Conservation (phyloP, 2,888 invertebrate genomes). For the Macrosiphum euphorbiae region DNA sequence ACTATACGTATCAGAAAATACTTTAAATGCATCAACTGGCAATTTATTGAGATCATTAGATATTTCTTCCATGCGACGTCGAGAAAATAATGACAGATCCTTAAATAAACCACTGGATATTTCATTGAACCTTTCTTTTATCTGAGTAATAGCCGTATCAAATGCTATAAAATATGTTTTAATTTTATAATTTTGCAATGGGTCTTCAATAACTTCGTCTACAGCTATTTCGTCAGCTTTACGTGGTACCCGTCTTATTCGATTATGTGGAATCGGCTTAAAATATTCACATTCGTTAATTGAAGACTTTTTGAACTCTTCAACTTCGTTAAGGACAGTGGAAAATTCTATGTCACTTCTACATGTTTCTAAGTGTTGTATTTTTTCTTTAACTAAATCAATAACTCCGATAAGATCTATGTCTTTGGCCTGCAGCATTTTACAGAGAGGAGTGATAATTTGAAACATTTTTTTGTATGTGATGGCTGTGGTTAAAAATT, state of each 20-base stretch:
- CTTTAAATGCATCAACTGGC: background rate
- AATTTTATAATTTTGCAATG: background rate
- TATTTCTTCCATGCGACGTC: conserved; percentile 18
- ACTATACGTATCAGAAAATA: background rate
- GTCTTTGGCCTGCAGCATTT: conserved; percentile 1
- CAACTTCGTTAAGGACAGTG: background rate
- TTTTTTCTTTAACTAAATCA: background rate
- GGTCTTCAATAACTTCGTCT: conserved; percentile 8
- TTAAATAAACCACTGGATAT: conserved; percentile 25
- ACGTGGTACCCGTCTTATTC: background rate
- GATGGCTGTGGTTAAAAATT: conserved; percentile 3
- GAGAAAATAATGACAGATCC: conserved; percentile 14
- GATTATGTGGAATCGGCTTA: background rate
- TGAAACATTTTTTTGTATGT: conserved; percentile 16
- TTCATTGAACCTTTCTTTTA: conserved; percentile 23
- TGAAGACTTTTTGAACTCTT: background rate
- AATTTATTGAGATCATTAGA: background rate
- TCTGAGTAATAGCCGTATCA: background rate
- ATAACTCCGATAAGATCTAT: background rate
- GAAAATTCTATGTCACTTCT: background rate
- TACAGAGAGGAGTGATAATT: background rate
- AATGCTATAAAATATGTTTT: background rate
- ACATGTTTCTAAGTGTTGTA: background rate
- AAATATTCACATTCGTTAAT: background rate
- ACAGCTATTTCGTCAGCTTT: background rate